Conservation (phyloP, 2,113 vertebrate genomes). For the Dipodomys spectabilis region DNA sequence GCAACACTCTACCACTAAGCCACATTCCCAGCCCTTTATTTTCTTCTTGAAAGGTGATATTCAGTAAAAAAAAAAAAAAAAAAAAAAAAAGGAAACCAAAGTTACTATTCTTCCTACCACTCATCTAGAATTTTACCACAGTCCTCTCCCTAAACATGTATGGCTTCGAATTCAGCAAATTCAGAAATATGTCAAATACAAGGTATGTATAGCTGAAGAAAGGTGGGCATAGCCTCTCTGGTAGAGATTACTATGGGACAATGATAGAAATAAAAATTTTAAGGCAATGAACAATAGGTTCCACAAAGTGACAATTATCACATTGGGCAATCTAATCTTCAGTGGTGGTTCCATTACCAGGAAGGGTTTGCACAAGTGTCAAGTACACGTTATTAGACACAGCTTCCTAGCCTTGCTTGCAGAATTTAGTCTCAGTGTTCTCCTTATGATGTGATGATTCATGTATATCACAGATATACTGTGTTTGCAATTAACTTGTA, state of each 20-base stretch:
- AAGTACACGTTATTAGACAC: neutral
- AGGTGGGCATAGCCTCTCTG: neutral
- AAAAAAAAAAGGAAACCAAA: accelerated
- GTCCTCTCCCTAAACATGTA: neutral
- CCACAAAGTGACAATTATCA: neutral
- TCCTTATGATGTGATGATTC: neutral
- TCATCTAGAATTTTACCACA: neutral
- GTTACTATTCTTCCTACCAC: neutral
- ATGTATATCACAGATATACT: neutral
- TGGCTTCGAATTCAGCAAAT: neutral
- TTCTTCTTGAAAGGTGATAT: neutral
- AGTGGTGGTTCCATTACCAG: neutral
- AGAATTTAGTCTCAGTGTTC: neutral
- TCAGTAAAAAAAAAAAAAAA: neutral
- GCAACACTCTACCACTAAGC: too few species aligned
- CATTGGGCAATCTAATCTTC: neutral
- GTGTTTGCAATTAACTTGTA: neutral
- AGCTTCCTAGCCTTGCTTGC: neutral
- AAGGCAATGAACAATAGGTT: neutral
- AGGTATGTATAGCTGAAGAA: neutral
- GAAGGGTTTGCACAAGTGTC: neutral
- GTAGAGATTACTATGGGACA: neutral
- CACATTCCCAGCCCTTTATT: neutral
- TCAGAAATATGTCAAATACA: neutral
- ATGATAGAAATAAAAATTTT: neutral